Base-by-base conservation (phyloP, 2,888 invertebrate genomes). In the Ectemnius continuus region DNA sequence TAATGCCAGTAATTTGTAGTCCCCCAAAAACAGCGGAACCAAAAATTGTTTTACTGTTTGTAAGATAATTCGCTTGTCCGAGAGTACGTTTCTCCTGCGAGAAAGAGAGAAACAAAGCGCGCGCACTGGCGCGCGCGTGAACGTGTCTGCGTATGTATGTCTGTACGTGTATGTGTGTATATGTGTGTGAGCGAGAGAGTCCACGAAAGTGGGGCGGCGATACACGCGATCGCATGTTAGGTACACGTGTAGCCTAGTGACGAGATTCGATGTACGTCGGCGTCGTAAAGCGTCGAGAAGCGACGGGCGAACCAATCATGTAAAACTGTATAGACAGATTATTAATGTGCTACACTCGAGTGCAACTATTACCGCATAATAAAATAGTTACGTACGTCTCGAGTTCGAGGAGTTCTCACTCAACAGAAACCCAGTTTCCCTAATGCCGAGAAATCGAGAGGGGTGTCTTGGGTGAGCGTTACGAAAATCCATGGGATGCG, bases 351-450 rank as follows among this genome's bases (percentile, higher is more conserved):
- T 76, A 81, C 76, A 67, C 75, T 83, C 75, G 81, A 82, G 80
- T 81, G 83, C 85, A 79, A 77, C 75, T 83, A 81, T 76, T 78
- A 77, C 75, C 78, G 73, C 75, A 80, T 82, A 85, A 82, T 82
- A 85, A 85, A 36, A 85, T 82, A 81, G 78, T 81, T 83, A 84
- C 81, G 75, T 81, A 84, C 79, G 75, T 73, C 76, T 82, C 73
- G 75, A 82, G 60, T 77, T 20, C 60, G 67, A 79, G 23, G 13
- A 47, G 18, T 48, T 11, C 36, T 36, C 52, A 16, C 6, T 52
- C 16, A 14, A 14, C 52, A 6, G 52, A 52, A 16, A 13, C 4
- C 52, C n/a, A 5, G 52, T 16, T 14, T 52, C 52, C 52, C 28
- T 20, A 58, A 58, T 13, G 26, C 8, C 20, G 36, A n/a, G 36